phyloP scores from a whole-genome alignment of 2,888 invertebrate genomes.

The Sturmia bella region DNA sequence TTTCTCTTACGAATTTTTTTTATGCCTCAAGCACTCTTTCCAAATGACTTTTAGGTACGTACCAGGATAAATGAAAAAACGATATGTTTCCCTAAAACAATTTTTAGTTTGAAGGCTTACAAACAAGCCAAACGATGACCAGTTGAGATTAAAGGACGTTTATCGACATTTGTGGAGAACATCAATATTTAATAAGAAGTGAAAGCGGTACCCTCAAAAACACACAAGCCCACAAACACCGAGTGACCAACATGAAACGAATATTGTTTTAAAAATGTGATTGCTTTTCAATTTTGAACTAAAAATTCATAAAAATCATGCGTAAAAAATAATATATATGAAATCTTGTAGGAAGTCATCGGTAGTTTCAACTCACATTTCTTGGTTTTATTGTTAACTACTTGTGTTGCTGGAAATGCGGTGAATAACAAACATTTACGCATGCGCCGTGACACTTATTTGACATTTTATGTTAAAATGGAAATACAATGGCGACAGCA shows the following conservation, averaged over 20 bases:
- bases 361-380: conserved; percentile 12
- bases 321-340: conserved; percentile 54
- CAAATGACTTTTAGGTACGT: neutral
- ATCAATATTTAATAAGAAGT: conserved; percentile 3
- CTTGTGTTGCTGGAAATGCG: conserved; percentile 38
- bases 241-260: conserved; percentile 5
- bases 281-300: conserved; percentile 29
- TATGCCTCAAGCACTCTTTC: too few relatives aligned
- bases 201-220: conserved; percentile 4
- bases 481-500: conserved; percentile 25
- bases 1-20: too few relatives aligned
- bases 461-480: conserved; percentile 68
- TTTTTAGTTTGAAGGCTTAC: neutral
- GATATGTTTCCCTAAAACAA: conserved; percentile 9
- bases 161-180: conserved; percentile 58
- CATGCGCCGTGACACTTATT: conserved; percentile 70
- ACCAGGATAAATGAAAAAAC: neutral
- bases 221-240: conserved; percentile 24
- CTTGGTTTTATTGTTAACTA: neutral
- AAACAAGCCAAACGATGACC: conserved; percentile 40
- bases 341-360: conserved; percentile 41
- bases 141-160: conserved; percentile 59
- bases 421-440: conserved; percentile 69
- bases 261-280: conserved; percentile 9
- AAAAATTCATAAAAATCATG: conserved; percentile 61